A percentile compares a stretch with the other conserved stretches of the same genome.
phyloP scores from a whole-genome alignment of 1,140 invertebrate species.

The Drosophila guanche region DNA sequence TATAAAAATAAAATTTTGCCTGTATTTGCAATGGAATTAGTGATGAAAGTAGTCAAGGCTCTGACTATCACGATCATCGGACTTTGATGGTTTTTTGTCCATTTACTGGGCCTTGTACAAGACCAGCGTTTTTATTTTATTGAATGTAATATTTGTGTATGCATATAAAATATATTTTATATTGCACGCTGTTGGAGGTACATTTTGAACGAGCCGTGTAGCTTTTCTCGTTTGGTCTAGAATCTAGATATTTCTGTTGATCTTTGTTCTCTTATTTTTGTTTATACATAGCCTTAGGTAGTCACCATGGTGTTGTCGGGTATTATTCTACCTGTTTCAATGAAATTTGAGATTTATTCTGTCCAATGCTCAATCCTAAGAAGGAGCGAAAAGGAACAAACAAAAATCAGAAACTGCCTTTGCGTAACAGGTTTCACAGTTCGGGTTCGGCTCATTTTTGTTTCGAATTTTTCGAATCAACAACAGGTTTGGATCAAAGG shows the following conservation, averaged over 20 bases:
- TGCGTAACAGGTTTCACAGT: conserved; percentile 58
- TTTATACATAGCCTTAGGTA: conserved; percentile 1
- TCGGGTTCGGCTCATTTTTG: conserved; percentile 13
- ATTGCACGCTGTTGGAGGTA: background rate
- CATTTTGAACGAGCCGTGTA: conserved; percentile 40
- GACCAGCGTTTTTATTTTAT: conserved; percentile 4
- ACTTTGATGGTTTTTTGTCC: conserved; percentile 3
- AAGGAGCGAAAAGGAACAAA: conserved; percentile 52
- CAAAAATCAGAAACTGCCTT: conserved; percentile 58
- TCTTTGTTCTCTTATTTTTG: conserved; percentile 26
- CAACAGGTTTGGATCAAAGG: conserved; percentile 70
- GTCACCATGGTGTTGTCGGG: conserved; percentile 9
- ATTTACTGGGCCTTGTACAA: background rate
- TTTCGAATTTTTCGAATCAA: conserved; percentile 44
- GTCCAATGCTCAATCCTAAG: conserved; percentile 52
- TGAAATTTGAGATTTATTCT: conserved; percentile 75
- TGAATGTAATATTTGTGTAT: background rate
- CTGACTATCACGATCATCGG: conserved; percentile 22
- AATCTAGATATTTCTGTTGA: conserved; percentile 33
- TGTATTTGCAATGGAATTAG: conserved; percentile 27
- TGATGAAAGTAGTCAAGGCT: conserved; percentile 21
- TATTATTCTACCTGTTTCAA: conserved; percentile 64
- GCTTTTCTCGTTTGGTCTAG: conserved; percentile 39
- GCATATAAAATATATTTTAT: too few relatives aligned
- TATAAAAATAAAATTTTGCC: background rate